Conservation (phyloP, 2,113 vertebrate genomes). For the Octodon degus region DNA sequence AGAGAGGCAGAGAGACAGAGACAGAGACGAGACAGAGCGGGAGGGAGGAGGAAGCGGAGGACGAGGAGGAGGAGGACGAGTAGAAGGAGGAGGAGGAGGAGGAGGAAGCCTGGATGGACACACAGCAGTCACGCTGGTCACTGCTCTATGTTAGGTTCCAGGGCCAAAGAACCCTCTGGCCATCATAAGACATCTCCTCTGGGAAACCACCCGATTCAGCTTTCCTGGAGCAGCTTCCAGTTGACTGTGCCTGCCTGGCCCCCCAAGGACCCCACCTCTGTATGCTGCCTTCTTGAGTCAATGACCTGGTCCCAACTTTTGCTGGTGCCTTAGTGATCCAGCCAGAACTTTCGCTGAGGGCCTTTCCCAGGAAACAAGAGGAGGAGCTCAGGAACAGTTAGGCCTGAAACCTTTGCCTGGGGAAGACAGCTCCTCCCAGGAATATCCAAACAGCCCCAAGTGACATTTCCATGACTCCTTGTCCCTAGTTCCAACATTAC, state of each 20-base stretch:
- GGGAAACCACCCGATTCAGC: not conserved
- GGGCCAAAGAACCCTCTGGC: not conserved
- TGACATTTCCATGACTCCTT: not conserved
- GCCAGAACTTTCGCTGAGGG: slow-evolving; percentile 25
- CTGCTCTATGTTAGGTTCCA: not conserved
- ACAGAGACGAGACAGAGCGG: too few species aligned
- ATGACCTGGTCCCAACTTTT: not conserved
- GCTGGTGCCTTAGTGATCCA: slow-evolving; percentile 13
- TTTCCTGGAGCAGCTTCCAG: slow-evolving; percentile 6
- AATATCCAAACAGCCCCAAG: not conserved
- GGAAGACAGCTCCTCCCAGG: not conserved
- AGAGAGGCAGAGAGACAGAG: too few species aligned
- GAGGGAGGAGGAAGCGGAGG: too few species aligned
- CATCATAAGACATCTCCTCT: not conserved
- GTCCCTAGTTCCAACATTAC: not conserved
- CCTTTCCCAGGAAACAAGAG: not conserved
- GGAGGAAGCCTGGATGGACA: not conserved
- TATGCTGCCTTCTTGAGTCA: not conserved
- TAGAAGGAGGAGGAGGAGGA: too few species aligned
- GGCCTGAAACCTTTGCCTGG: not conserved
- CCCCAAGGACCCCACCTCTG: slow-evolving; percentile 1
- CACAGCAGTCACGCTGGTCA: not conserved
- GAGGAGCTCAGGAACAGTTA: not conserved
- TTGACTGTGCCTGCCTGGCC: not conserved
- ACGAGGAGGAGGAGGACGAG: too few species aligned